Percentiles rank a stretch among this genome's conserved stretches.
Evolutionary conservation across 2,797 vertebrate genomes (phyloP).

Genomic region (Betta splendens): DNA sequence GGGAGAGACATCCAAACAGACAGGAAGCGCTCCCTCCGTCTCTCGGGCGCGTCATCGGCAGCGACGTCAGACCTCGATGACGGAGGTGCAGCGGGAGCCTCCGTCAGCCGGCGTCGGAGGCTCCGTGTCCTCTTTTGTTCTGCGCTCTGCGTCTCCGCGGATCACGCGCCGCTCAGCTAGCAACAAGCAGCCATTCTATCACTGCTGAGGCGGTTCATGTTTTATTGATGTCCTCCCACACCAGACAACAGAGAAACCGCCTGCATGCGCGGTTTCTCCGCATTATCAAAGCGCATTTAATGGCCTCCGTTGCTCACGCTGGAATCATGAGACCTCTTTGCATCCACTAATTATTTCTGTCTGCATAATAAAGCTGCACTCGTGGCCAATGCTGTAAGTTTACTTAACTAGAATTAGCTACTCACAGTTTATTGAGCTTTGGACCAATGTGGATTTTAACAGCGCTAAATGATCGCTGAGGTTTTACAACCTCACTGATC

Average conservation of each 20-base stretch:
- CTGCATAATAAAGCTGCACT: neutral
- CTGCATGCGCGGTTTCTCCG: neutral
- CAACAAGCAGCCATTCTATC: constrained; percentile 4
- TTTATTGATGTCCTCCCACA: constrained; percentile 24
- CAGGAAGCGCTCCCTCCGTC: constrained; percentile 7
- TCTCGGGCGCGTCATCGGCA: constrained; percentile 22
- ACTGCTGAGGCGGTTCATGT: neutral
- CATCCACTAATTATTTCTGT: too few relatives aligned
- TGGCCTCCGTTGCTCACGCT: too few relatives aligned
- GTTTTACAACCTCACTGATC: too few relatives aligned
- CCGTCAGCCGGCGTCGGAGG: constrained; percentile 3
- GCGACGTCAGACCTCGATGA: constrained; percentile 23
- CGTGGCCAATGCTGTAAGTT: neutral
- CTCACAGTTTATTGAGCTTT: too few relatives aligned
- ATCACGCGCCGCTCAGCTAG: constrained; percentile 25
- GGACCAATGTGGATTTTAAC: too few relatives aligned
- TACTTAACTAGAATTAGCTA: too few relatives aligned
- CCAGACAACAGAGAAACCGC: constrained; percentile 1
- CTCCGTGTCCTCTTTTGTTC: constrained; percentile 21
- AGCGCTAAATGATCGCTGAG: too few relatives aligned
- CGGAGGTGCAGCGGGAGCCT: constrained; percentile 26
- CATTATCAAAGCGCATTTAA: neutral
- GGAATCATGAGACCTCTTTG: neutral
- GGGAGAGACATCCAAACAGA: constrained; percentile 13
- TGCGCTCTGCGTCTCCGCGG: neutral